Evolutionary conservation across 2,797 vertebrate species (phyloP), one percentile per base, ranked within the genome.

Genomic region (Pantherophis alleghaniensis): DNA sequence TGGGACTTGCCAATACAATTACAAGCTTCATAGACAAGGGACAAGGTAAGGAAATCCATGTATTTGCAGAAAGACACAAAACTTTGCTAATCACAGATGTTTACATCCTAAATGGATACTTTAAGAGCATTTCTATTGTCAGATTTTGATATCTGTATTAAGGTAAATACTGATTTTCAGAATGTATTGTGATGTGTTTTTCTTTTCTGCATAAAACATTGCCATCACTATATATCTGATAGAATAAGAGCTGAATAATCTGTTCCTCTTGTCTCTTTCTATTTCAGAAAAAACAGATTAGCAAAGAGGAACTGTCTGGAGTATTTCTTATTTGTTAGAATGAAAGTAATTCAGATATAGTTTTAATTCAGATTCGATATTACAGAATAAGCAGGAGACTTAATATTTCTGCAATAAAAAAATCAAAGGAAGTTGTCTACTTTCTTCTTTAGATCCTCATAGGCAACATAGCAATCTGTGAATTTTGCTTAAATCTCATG

Each of bases 1-100:
- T 98, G 90, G 98, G 98, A 42, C 98, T 98, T 97, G 99, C 98
- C 96, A 99, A 99, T 97, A 99, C 99, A 97, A 99, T 99, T 97
- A 99, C 99, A 96, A 99, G 99, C 98, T 99, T 99, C 96, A 99
- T 99, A 98, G 99, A 99, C 96, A 99, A 98, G 98, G 99, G 98
- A 95, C 99, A 99, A 99, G 99, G 99, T 99, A 98, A 98, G 98
- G 96, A 60, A 95, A 94, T 11, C 74, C 3, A 1, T 86, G 7
- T 47, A 87, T 88, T 86, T 88, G 92, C 16, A 91, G 94, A 86
- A 86, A 89, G 24, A 88, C 11, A 86, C 94, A 93, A 87, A 87
- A 26, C 42, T 94, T 69, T 7, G 55, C 22, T 28, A n/a, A 93
- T 92, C 95, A 28, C 57, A 92, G 92, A 86, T 94, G 95, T 91